Evolutionary conservation across 1,140 invertebrate genomes (phyloP).

Genomic region (Drosophila hydei): DNA sequence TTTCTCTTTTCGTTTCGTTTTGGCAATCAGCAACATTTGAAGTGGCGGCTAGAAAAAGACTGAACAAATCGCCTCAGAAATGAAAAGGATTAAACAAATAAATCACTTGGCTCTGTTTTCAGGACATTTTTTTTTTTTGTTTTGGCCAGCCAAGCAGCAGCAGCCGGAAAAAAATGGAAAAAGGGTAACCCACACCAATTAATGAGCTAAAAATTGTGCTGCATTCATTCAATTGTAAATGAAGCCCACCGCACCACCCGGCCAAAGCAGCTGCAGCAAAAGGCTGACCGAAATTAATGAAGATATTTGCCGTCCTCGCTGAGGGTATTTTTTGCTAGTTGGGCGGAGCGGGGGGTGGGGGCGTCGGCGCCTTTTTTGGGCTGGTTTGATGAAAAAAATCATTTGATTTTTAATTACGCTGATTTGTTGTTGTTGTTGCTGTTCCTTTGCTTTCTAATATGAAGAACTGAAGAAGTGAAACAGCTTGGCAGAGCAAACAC

Average conservation of each 20-base stretch:
- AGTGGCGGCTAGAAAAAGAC: constrained; percentile 42
- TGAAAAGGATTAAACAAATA: constrained; percentile 83
- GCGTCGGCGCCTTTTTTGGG: neutral
- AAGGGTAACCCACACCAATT: constrained; percentile 78
- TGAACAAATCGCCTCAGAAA: constrained; percentile 66
- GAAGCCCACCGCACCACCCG: neutral
- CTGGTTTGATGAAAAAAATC: constrained; percentile 60
- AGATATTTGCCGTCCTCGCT: constrained; percentile 75
- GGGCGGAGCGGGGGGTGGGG: constrained; percentile 4
- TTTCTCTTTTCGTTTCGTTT: too few relatives aligned
- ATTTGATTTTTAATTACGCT: constrained; percentile 84
- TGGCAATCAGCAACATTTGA: constrained; percentile 76
- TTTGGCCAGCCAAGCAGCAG: neutral
- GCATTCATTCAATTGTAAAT: constrained; percentile 74
- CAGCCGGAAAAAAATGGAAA: constrained; percentile 42
- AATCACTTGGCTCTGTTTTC: constrained; percentile 72
- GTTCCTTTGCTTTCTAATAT: constrained; percentile 55
- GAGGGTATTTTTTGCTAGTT: constrained; percentile 10
- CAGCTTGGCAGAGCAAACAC: constrained; percentile 79
- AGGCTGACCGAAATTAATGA: constrained; percentile 79
- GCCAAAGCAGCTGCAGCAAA: constrained; percentile 51
- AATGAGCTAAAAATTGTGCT: constrained; percentile 83
- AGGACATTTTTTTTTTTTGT: constrained; percentile 56
- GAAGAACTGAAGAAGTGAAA: constrained; percentile 57
- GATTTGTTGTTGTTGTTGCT: constrained; percentile 49